Percentiles rank a stretch among this genome's conserved stretches.
Conservation (phyloP, 2,797 vertebrate species). For the Silurus lanzhouensis region DNA sequence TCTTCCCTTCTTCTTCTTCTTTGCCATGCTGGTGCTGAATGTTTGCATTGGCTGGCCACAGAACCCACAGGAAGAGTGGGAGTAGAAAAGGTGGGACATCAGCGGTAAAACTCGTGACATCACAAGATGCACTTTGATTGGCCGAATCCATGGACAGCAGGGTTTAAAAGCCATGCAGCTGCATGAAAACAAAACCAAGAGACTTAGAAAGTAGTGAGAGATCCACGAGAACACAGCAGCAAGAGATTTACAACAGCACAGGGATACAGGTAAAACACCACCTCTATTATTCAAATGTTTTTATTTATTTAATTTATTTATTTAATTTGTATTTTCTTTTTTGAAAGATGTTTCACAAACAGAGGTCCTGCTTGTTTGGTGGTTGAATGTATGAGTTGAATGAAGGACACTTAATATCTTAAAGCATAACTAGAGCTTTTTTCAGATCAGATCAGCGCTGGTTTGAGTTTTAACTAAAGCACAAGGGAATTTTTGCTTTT, state of each 20-base stretch:
- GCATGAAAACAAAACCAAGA: conserved; percentile 59
- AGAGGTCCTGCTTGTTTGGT: not conserved
- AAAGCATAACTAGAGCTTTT: not conserved
- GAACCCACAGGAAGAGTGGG: conserved; percentile 82
- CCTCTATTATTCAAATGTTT: not conserved
- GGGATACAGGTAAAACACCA: conserved; percentile 46
- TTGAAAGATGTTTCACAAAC: not conserved
- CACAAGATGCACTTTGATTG: conserved; percentile 68
- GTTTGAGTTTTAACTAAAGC: not conserved
- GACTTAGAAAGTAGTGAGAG: conserved; percentile 56
- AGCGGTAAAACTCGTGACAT: conserved; percentile 79
- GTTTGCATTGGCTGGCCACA: conserved; percentile 67
- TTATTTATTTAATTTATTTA: no score
- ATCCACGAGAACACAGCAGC: conserved; percentile 15
- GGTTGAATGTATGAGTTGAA: not conserved
- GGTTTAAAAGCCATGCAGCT: conserved; percentile 73
- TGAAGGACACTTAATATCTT: not conserved
- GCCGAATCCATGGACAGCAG: conserved; percentile 61
- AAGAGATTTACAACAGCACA: conserved; percentile 22
- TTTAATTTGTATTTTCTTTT: not conserved
- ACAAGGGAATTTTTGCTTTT: not conserved
- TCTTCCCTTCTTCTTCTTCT: conserved; percentile 44
- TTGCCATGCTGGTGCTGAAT: conserved; percentile 53
- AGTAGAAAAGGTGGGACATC: conserved; percentile 73
- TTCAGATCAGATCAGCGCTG: not conserved